Evolutionary conservation across 2,888 invertebrate species (phyloP).

Genomic region (Mimas tiliae): DNA sequence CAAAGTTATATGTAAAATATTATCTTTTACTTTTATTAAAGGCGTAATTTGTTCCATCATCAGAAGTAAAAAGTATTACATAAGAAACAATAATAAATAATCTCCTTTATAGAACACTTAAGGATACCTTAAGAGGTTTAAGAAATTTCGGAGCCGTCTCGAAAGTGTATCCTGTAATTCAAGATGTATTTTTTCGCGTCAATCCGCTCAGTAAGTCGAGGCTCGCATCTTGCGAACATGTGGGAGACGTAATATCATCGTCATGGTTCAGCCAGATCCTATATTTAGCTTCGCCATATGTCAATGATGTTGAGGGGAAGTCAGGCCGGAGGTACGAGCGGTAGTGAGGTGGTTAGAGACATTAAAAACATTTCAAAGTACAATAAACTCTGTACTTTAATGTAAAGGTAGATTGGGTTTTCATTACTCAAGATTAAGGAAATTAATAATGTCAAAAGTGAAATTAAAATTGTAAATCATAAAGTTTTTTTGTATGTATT

Average conservation of each 20-base stretch:
- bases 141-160: constrained; percentile 30
- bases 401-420: neutral
- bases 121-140: constrained; percentile 3
- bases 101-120: neutral
- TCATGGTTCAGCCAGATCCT: constrained; percentile 61
- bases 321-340: constrained; percentile 38
- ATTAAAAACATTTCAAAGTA: constrained; percentile 43
- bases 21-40: neutral
- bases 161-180: constrained; percentile 78
- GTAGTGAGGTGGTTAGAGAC: constrained; percentile 43
- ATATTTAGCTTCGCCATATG: constrained; percentile 81
- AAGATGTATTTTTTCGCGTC: constrained; percentile 77
- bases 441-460: too few relatives aligned
- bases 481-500: too few relatives aligned
- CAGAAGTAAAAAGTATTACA: too few relatives aligned
- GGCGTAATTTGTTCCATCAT: neutral
- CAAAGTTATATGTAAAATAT: neutral
- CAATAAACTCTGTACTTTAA: constrained; percentile 4
- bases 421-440: too few relatives aligned
- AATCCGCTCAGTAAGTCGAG: constrained; percentile 74
- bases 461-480: too few relatives aligned
- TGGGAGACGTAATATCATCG: constrained; percentile 62
- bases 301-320: constrained; percentile 59
- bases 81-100: too few relatives aligned
- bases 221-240: constrained; percentile 78